phyloP scores from a whole-genome alignment of 2,888 invertebrate species.

The Drosophila ochracea region DNA sequence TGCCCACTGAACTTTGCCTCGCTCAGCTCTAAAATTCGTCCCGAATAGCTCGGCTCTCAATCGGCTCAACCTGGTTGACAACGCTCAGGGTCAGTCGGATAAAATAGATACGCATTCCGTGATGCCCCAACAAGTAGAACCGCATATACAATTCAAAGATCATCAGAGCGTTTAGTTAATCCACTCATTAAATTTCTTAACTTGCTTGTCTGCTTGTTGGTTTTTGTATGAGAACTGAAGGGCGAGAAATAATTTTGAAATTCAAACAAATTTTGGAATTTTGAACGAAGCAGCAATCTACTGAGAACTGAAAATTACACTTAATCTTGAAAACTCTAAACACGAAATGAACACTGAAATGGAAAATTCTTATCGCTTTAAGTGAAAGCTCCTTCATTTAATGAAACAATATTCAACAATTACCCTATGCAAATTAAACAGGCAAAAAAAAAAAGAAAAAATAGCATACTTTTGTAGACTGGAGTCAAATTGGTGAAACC shows the following conservation, averaged over 20 bases:
- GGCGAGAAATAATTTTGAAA: slow-evolving; percentile 68
- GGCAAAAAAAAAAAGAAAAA: no score
- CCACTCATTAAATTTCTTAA: neutral
- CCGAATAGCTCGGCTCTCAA: slow-evolving; percentile 31
- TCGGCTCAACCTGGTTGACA: slow-evolving; percentile 70
- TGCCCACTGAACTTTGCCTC: neutral
- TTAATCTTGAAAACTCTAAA: neutral
- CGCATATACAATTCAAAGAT: slow-evolving; percentile 80
- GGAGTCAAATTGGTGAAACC: no score
- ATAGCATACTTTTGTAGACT: no score
- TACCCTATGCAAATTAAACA: no score
- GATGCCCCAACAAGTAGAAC: slow-evolving; percentile 78
- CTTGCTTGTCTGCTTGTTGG: slow-evolving; percentile 7
- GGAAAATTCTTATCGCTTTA: neutral
- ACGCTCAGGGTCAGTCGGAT: slow-evolving; percentile 74
- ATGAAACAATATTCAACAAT: neutral
- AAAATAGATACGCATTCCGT: slow-evolving; percentile 76
- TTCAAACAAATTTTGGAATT: slow-evolving; percentile 54
- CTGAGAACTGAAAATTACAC: slow-evolving; percentile 21
- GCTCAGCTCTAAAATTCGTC: slow-evolving; percentile 1
- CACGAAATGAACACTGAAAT: neutral
- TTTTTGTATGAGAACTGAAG: slow-evolving; percentile 41
- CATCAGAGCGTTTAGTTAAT: slow-evolving; percentile 60
- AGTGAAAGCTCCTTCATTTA: neutral
- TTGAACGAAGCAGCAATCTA: slow-evolving; percentile 47